Conservation (phyloP, 2,888 invertebrate genomes). For the Toxonevra muliebris region DNA sequence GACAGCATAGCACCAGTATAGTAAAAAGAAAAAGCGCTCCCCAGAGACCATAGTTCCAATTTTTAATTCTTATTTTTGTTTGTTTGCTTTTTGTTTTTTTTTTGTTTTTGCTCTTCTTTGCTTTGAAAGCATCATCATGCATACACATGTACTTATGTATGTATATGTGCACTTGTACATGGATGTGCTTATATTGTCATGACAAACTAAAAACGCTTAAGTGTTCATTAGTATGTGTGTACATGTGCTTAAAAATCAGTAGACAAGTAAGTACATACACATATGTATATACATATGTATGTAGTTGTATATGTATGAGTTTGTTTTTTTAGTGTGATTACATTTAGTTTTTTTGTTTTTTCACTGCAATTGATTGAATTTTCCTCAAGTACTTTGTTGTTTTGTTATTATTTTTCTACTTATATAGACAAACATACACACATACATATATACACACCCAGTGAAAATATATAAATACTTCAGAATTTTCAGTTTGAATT, state of each 20-base stretch:
- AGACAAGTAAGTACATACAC: background rate
- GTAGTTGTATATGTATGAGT: background rate
- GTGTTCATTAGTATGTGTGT: background rate
- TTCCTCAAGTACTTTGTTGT: constrained; percentile 34
- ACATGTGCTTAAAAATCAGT: background rate
- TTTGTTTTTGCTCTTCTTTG: constrained; percentile 5
- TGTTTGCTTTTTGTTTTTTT: constrained; percentile 1
- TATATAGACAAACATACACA: background rate
- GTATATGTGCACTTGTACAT: background rate
- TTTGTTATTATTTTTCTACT: background rate
- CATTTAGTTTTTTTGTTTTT: background rate
- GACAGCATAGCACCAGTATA: too few relatives aligned
- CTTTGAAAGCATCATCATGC: background rate
- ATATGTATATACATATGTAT: background rate
- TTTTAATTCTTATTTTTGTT: background rate
- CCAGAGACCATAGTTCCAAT: background rate
- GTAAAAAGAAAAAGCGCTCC: background rate
- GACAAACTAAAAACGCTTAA: background rate
- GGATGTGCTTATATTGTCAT: background rate
- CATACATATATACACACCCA: background rate
- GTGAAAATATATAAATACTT: background rate
- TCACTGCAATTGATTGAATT: constrained; percentile 43
- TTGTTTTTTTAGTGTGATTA: constrained; percentile 3
- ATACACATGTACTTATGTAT: background rate
- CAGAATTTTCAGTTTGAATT: too few relatives aligned